Conservation (phyloP, 1,140 invertebrate species). For the Coboldia fuscipes region DNA sequence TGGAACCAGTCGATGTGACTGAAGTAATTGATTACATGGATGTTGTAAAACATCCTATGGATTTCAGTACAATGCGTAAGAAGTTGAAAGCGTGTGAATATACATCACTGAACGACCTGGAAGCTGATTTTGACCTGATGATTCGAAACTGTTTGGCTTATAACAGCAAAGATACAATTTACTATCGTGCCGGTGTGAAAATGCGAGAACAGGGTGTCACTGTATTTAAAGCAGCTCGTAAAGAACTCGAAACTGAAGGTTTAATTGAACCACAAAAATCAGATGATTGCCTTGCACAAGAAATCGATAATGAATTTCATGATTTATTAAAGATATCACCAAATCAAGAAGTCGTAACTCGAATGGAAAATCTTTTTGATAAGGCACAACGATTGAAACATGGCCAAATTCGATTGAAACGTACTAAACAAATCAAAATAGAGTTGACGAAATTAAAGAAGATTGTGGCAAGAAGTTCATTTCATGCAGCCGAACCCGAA, state of each 20-base stretch:
- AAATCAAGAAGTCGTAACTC: constrained; percentile 24
- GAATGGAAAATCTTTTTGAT: constrained; percentile 27
- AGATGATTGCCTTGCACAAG: constrained; percentile 22
- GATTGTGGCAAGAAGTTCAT: constrained; percentile 9
- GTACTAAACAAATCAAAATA: constrained; percentile 26
- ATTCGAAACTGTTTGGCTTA: constrained; percentile 87
- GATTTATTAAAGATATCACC: constrained; percentile 16
- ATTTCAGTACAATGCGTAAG: constrained; percentile 73
- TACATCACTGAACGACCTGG: constrained; percentile 52
- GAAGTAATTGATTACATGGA: constrained; percentile 86
- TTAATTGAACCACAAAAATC: constrained; percentile 13
- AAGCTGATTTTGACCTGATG: constrained; percentile 82
- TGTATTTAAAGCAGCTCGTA: constrained; percentile 52
- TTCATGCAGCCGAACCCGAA: constrained; percentile 1
- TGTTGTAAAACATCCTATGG: constrained; percentile 88
- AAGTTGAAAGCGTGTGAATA: constrained; percentile 65
- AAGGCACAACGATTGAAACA: constrained; percentile 29
- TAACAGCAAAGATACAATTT: constrained; percentile 83
- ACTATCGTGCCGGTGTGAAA: constrained; percentile 60
- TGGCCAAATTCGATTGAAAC: constrained; percentile 24
- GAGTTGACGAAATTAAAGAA: constrained; percentile 24
- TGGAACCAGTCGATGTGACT: constrained; percentile 72
- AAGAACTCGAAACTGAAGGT: constrained; percentile 47
- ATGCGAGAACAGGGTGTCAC: constrained; percentile 66
- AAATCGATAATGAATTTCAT: constrained; percentile 27